Base-by-base conservation (phyloP, 1,140 invertebrate genomes). In the Planococcus citri region DNA sequence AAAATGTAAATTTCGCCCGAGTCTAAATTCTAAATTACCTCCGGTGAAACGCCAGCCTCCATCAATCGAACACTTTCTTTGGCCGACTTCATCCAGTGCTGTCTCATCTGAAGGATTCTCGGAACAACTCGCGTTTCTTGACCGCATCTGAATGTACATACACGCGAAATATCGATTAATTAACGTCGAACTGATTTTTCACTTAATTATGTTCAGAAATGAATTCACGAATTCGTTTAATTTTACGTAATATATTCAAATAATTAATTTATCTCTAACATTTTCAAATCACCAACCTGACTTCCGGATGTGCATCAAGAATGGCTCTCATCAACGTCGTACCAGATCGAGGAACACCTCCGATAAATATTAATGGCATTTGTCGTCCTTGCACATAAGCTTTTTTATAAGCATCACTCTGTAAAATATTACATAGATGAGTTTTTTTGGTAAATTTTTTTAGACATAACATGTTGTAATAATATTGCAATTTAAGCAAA, bases 41-140 rank as follows among this genome's bases (percentile, higher is more conserved):
- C 68, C 24, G 61, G 67, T 57, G 88, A 92, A 64, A 99, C 90
- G 68, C 96, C 95, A 27, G 96, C 97, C 82, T 98, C 94, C 75
- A 89, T 84, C 57, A 98, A 82, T 25, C 95, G 83, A 73, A 92
- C 79, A 73, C 86, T 88, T 79, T 97, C 94, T 77, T 94, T 92
- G 73, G 92, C 88, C 14, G 92, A 94, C 77, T 92, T 93, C 70
- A 91, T 82, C 94, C 94, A 97, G 76, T 95, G 92, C 73, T 90
- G 87, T 74, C 92, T 85, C 82, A 97, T 87, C 80, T 94, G 92
- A 70, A 96, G 83, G 74, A 97, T 88, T 72, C 94, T 83, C 27
- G 96, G 97, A 77, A 99, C 95, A 58, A 99, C 92, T 72, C 96
- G 83, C 8, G 96, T 98, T 80, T 98, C 96, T 80, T 98, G 95